These are phyloP conservation scores for Pseudomyrmex gracilis DNA, from an alignment of 1,140 invertebrate species.

Conservation along the genomic window DNA sequence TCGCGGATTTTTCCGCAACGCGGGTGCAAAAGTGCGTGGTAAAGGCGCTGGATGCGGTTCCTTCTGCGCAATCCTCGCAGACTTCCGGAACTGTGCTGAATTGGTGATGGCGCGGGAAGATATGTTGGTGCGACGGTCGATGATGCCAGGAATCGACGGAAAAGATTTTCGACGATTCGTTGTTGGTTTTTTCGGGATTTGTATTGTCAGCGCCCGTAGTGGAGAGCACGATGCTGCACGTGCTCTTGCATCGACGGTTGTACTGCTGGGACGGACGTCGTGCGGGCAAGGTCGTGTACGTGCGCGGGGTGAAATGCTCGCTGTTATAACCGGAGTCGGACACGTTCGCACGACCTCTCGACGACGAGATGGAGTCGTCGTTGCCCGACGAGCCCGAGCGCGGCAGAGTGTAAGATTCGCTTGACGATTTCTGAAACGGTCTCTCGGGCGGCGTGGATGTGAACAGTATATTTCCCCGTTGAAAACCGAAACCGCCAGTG, in stretches of 20 bases:
- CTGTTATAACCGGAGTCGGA: slow-evolving; percentile 86
- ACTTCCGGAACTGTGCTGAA: slow-evolving; percentile 83
- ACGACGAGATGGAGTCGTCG: slow-evolving; percentile 64
- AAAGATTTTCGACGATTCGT: slow-evolving; percentile 74
- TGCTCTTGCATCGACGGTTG: slow-evolving; percentile 87
- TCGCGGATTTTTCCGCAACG: slow-evolving; percentile 77
- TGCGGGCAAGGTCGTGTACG: slow-evolving; percentile 77
- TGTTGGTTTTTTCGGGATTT: slow-evolving; percentile 62
- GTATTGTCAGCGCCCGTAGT: slow-evolving; percentile 44
- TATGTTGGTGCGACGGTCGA: slow-evolving; percentile 76
- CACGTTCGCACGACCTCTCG: slow-evolving; percentile 63
- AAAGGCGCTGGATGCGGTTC: slow-evolving; percentile 73
- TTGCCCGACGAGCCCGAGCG: slow-evolving; percentile 65
- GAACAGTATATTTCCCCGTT: slow-evolving; percentile 86
- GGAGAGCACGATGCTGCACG: slow-evolving; percentile 89
- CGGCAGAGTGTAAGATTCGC: slow-evolving; percentile 72
- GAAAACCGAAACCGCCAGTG: slow-evolving; percentile 85
- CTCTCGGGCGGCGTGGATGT: slow-evolving; percentile 84
- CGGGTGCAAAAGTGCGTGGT: slow-evolving; percentile 83
- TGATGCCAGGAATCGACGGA: slow-evolving; percentile 79
- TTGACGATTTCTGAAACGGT: slow-evolving; percentile 20
- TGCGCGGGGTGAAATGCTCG: slow-evolving; percentile 81
- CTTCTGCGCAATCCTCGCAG: slow-evolving; percentile 80
- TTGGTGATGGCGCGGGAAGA: slow-evolving; percentile 66
- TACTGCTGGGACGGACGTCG: slow-evolving; percentile 80